A percentile compares a stretch with the other conserved stretches of the same genome.
These are phyloP conservation scores for Muscina levida DNA, from an alignment of 2,888 invertebrate species.

Conservation along the genomic window DNA sequence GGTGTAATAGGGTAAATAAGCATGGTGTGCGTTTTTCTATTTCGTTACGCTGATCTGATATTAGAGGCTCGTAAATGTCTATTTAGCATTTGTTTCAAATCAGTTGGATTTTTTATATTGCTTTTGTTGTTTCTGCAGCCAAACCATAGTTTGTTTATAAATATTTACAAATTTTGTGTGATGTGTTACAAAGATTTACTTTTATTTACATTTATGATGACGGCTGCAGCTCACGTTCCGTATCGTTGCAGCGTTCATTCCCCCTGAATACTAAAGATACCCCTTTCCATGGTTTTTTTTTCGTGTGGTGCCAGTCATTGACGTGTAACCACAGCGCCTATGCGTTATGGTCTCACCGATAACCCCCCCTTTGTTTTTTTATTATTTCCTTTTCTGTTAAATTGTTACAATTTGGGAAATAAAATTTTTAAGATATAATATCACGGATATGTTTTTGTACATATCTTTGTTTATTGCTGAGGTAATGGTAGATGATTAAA, in stretches of 20 bases:
- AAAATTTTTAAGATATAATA: too few relatives aligned
- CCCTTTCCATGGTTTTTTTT: background rate
- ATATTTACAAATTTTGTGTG: conserved; percentile 29
- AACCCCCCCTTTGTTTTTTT: conserved; percentile 23
- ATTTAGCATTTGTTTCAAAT: conserved; percentile 39
- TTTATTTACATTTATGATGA: conserved; percentile 21
- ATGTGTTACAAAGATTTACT: conserved; percentile 37
- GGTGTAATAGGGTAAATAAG: too few relatives aligned
- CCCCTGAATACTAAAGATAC: background rate
- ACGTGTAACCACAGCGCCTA: conserved; percentile 12
- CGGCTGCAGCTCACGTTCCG: background rate
- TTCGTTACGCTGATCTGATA: conserved; percentile 27
- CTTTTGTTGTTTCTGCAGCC: background rate
- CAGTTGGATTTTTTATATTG: conserved; percentile 1
- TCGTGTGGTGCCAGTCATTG: conserved; percentile 1
- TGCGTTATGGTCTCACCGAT: background rate
- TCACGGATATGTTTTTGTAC: too few relatives aligned
- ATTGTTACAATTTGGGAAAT: conserved; percentile 17
- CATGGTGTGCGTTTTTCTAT: conserved; percentile 7
- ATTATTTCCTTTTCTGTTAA: background rate
- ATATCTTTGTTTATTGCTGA: background rate
- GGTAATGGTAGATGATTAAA: conserved; percentile 15
- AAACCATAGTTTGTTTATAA: background rate
- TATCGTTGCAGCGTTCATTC: background rate
- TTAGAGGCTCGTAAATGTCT: conserved; percentile 22